A percentile compares a stretch with the other conserved stretches of the same genome.
Conservation (phyloP, 2,888 invertebrate genomes). For the Agriopis leucophaearia region DNA sequence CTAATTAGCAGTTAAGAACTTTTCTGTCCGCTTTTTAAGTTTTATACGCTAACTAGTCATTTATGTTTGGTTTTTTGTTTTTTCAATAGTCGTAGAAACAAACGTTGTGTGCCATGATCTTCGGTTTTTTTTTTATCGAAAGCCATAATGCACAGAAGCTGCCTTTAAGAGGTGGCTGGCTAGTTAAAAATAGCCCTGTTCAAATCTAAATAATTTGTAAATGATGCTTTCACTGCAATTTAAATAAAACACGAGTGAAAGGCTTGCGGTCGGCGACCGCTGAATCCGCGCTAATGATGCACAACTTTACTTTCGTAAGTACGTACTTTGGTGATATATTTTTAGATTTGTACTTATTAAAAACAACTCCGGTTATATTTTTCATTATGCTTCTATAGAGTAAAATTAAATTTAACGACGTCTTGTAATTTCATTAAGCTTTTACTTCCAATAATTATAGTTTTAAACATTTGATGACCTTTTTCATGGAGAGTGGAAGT, state of each 20-base stretch:
- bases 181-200: too few species aligned
- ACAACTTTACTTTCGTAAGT: constrained; percentile 49
- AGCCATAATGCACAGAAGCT: too few species aligned
- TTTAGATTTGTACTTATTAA: background rate
- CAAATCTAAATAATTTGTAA: background rate
- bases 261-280: constrained; percentile 48
- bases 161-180: background rate
- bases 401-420: constrained; percentile 2
- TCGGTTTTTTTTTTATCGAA: too few species aligned
- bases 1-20: too few species aligned
- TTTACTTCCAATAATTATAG: too few species aligned
- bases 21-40: too few species aligned
- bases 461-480: too few species aligned
- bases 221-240: constrained; percentile 35
- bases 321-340: constrained; percentile 37
- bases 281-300: constrained; percentile 61
- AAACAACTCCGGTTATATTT: background rate
- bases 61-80: background rate
- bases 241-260: constrained; percentile 48
- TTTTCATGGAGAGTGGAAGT: too few species aligned
- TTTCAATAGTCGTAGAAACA: background rate
- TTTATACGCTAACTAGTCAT: too few species aligned
- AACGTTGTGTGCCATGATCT: background rate
- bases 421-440: background rate
- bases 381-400: background rate